Conservation (phyloP, 2,113 vertebrate genomes). For the Albula glossodonta region DNA sequence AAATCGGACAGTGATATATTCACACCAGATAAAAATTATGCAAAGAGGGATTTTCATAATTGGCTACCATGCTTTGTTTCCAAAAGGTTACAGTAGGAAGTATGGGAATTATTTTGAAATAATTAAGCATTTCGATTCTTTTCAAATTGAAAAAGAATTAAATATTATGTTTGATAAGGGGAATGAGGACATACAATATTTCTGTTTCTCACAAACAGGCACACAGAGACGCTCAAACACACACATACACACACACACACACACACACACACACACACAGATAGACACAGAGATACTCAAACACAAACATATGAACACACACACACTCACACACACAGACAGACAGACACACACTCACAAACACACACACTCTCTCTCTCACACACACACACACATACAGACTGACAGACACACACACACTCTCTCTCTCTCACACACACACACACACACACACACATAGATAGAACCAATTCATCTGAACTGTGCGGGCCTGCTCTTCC, state of each 20-base stretch:
- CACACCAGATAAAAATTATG: background rate
- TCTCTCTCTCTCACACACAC: conserved; percentile 48
- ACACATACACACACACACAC: conserved; percentile 47
- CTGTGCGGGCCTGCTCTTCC: conserved; percentile 59
- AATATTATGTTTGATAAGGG: background rate
- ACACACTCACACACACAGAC: conserved; percentile 25
- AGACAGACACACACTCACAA: conserved; percentile 7
- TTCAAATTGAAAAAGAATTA: background rate
- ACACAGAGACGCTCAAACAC: conserved; percentile 49
- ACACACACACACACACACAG: conserved; percentile 46
- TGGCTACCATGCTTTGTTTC: conserved; percentile 5
- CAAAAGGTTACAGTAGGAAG: background rate
- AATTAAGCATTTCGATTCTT: background rate
- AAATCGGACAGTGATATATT: too few relatives aligned
- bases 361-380: background rate
- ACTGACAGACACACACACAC: conserved; percentile 47
- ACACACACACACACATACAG: conserved; percentile 18
- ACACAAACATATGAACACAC: conserved; percentile 25
- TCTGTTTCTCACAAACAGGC: conserved; percentile 12
- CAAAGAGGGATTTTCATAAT: background rate
- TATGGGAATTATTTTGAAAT: background rate
- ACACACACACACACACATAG: conserved; percentile 19
- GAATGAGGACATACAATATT: background rate
- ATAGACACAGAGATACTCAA: conserved; percentile 16
- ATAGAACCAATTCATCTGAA: conserved; percentile 51